Base-by-base conservation (phyloP, 2,797 vertebrate genomes). In the Melanogrammus aeglefinus region DNA sequence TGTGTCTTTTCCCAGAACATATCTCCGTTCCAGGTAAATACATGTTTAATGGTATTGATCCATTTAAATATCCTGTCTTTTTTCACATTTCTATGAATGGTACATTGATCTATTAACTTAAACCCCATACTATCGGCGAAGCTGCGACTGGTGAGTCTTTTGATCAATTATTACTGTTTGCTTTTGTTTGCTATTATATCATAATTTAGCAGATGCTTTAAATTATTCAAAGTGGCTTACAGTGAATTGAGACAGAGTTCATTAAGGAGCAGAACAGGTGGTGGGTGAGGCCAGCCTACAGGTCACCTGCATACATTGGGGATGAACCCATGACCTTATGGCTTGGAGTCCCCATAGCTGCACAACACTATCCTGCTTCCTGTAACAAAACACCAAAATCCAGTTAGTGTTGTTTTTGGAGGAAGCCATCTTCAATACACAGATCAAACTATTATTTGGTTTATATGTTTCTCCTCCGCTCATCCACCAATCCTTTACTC, bases 121-220 rank as follows among this genome's bases (percentile, higher is more conserved):
- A 10, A 73, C 73, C 86, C 31, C 12, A 47, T 73, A 82, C 87
- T 29, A 71, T 2, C 76, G 36, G n/a, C 80, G 74, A 86, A 94
- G 94, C 92, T 82, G 92, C 90, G 71, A 95, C 91, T 63, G 93
- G 94, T 94, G 80, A 91, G 91, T 89, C 1, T 31, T 75, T 74
- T 9, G 8, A 14, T 0, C 31, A 13, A 72, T 33, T 14, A 18
- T 14, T 16, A 29, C 21, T 72, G 5, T 36, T 72, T 6, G 21
- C 57, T 63, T 1, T 66, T 66, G 8, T 51, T 51, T 51, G 24
- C 63, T 12, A 63, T 21, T 63, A 63, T 66, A 27, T 63, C 2
- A 0, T 63, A 6, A 8, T 63, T n/a, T 63, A 63, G 16, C 16
- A 63, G 21, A 63, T 51, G 47, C 18, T 63, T 51, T 51, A 21